Base-by-base conservation (phyloP, 2,888 invertebrate genomes). In the Pristionchus arcanus region DNA sequence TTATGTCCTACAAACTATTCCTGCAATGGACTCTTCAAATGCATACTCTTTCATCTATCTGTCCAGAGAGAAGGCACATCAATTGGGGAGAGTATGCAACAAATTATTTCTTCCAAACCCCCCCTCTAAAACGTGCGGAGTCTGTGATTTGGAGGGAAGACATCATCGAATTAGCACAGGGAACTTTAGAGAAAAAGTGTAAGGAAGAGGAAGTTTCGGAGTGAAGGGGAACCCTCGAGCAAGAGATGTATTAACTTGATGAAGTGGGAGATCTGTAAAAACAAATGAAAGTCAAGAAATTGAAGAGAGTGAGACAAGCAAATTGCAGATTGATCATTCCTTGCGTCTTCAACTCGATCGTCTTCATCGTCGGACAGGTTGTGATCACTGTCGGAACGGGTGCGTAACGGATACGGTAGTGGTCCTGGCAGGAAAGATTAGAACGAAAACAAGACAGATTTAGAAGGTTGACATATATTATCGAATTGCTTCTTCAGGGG, bases 371-470 rank as follows among this genome's bases (percentile, higher is more conserved):
- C 42, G 94, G 94, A 16, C 94, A 94, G 89, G 90, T 94, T 59
- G 91, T 94, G 31, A 94, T 94, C 49, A 94, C 94, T 28, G 92
- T 94, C n/a, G 94, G 94, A 37, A 94, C 94, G 0, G 94, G 90
- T 90, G 25, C 68, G 81, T 16, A 53, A 25, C 74, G 55, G n/a
- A 49, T 42, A 42, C 42, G 42, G 42, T 42, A 42, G 42, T 7
- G 42, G 4, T 49, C 42, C 42, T 49, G 42, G 42, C 1, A 9
- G 11, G 42, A 49, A 49, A 49, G 42, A 49, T 49, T 49, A 7
- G 42, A 49, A 13, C 42, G 5, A 49, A 49, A 49, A 9, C 0
- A 49, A 7, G 42, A 0, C 42, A 49, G 42, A 49, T 49, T 13
- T 49, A 13, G 42, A 49, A 19, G 21, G 25, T 34, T 34, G 31